Conservation (phyloP, 2,797 vertebrate species). For the Sarcoramphus papa region DNA sequence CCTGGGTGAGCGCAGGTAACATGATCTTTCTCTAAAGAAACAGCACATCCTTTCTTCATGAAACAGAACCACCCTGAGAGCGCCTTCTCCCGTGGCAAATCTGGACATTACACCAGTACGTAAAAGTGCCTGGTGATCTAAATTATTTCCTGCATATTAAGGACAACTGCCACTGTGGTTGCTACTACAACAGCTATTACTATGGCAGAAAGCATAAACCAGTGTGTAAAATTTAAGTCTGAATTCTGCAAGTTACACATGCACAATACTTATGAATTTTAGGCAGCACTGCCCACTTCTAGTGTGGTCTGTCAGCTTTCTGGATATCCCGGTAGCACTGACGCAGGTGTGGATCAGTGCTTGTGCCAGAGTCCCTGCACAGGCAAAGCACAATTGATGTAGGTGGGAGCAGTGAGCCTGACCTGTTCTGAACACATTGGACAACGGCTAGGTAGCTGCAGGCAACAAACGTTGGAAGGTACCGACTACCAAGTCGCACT, state of each 20-base stretch:
- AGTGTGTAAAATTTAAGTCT: not conserved
- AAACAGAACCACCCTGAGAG: not conserved
- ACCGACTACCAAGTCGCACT: accelerated
- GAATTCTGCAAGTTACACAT: not conserved
- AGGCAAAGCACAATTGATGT: accelerated
- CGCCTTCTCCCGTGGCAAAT: not conserved
- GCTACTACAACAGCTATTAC: not conserved
- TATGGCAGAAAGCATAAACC: not conserved
- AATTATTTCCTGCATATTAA: not conserved
- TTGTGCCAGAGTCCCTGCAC: not conserved
- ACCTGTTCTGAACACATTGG: not conserved
- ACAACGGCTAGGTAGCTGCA: not conserved
- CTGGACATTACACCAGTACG: not conserved
- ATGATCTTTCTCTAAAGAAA: not conserved
- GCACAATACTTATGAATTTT: not conserved
- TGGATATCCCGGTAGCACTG: not conserved
- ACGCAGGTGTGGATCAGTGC: not conserved
- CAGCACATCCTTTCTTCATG: not conserved
- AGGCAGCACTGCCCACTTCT: not conserved
- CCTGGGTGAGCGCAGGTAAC: not conserved
- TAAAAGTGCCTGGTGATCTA: not conserved
- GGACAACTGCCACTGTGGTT: not conserved
- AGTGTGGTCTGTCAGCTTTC: not conserved
- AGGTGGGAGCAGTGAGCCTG: not conserved
- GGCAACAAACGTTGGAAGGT: not conserved